Evolutionary conservation across 2,797 vertebrate genomes (phyloP), one percentile per base, ranked within the genome.

Genomic region (Trachurus trachurus): DNA sequence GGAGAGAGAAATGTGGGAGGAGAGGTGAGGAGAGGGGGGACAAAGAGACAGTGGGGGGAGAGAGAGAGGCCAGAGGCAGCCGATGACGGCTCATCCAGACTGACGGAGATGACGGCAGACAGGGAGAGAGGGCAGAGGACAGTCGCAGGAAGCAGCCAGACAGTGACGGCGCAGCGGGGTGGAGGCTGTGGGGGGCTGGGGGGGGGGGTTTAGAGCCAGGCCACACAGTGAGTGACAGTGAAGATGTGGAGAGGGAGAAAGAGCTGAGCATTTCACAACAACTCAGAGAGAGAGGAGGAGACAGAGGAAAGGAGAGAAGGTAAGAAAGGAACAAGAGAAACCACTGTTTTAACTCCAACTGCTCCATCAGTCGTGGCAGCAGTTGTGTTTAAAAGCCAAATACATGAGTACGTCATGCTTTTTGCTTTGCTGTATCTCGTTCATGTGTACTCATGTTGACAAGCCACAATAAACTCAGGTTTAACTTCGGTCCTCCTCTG

Each of bases 51-150:
- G 76, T 50, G 45, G 40, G 31, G 21, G 64, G 57, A 6, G 47
- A 52, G 22, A 52, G 22, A 5, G 47, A 54, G 52, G 59, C 69
- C 22, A 9, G 44, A 57, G 68, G 79, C 63, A 22, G 77, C 31
- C 1, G 61, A 39, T 60, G 83, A 82, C 5, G 39, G 22, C 60
- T 82, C 60, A 69, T 50, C 56, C 53, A 62, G 68, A 59, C 19
- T 81, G 82, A 87, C 21, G 59, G 73, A 87, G 81, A 87, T 76
- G 83, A 82, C 29, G 37, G 78, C 29, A 52, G 88, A 89, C 87
- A 82, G 66, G 62, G 56, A 78, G 69, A 80, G 69, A 59, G 62
- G 58, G 50, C 45, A 68, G 54, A 66, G 71, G 80, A 88, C 76
- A 80, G 80, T 42, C 16, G 44, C 72, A 34, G 65, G 69, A 60